Conservation (phyloP, 2,113 vertebrate species). For the Xiphophorus hellerii region DNA sequence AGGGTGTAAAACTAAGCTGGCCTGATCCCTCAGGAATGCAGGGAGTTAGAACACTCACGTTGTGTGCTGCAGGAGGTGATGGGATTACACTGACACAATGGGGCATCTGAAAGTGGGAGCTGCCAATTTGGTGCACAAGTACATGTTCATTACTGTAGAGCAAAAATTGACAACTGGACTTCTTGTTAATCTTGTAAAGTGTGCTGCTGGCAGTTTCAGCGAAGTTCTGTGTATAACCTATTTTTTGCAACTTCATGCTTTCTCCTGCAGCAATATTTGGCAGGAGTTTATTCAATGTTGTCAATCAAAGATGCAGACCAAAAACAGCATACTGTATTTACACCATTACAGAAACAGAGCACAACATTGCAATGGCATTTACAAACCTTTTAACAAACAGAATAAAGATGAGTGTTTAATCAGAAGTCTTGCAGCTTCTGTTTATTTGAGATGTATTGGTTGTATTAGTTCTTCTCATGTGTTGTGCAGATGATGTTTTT, state of each 20-base stretch:
- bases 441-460: not conserved
- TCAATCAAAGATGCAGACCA: not conserved
- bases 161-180: not conserved
- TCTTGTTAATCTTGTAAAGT: not conserved
- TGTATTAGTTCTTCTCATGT: not conserved
- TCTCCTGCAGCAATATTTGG: not conserved
- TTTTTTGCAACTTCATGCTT: not conserved
- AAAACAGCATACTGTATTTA: not conserved
- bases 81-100: slow-evolving; percentile 42
- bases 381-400: not conserved
- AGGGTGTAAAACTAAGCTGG: slow-evolving; percentile 25
- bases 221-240: not conserved
- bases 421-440: not conserved
- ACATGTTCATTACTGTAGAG: slow-evolving; percentile 16
- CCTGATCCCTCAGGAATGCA: slow-evolving; percentile 31
- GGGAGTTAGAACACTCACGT: slow-evolving; percentile 16
- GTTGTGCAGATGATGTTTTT: too few species aligned
- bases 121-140: not conserved
- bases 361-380: not conserved
- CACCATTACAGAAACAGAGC: not conserved
- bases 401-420: not conserved
- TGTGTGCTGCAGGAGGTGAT: slow-evolving; percentile 49
- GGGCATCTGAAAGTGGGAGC: slow-evolving; percentile 3
- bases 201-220: not conserved
- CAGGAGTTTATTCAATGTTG: not conserved